Percentiles rank a stretch among this genome's conserved stretches.
phyloP scores from a whole-genome alignment of 2,888 invertebrate genomes.

The Blastobasis adustella region DNA sequence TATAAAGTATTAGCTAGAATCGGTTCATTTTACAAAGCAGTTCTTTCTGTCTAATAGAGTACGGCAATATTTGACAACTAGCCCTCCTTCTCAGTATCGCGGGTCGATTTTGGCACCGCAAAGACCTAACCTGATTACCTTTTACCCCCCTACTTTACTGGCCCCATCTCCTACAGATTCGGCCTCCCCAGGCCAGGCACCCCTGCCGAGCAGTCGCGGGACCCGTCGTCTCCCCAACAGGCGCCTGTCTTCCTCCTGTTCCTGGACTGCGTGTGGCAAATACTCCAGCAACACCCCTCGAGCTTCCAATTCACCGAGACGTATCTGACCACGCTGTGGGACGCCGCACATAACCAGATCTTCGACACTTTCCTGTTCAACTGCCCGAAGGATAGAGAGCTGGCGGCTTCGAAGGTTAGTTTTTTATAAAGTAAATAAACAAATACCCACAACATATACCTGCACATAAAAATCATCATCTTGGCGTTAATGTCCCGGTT shows the following conservation, averaged over 20 bases:
- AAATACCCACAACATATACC: too few species aligned
- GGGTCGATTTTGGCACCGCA: not conserved
- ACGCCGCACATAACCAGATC: conserved; percentile 88
- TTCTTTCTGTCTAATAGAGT: too few species aligned
- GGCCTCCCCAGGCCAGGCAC: conserved; percentile 79
- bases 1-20: too few species aligned
- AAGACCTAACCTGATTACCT: not conserved
- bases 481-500: too few species aligned
- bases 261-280: conserved; percentile 95
- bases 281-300: conserved; percentile 89
- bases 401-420: conserved; percentile 77
- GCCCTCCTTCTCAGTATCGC: not conserved
- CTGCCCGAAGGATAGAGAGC: conserved; percentile 83
- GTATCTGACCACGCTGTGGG: conserved; percentile 94
- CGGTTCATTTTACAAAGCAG: too few species aligned
- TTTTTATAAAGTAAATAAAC: too few species aligned
- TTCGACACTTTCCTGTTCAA: conserved; percentile 96
- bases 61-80: too few species aligned
- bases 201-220: conserved; percentile 57
- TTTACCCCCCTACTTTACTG: conserved; percentile 2
- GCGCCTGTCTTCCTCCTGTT: conserved; percentile 93
- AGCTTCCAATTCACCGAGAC: conserved; percentile 95
- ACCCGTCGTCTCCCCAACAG: conserved; percentile 47
- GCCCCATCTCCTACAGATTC: conserved; percentile 53
- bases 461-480: too few species aligned